A percentile compares a stretch with the other conserved stretches of the same genome.
Evolutionary conservation across 2,888 invertebrate species (phyloP).

Genomic region (Listrodromus nycthemerus): DNA sequence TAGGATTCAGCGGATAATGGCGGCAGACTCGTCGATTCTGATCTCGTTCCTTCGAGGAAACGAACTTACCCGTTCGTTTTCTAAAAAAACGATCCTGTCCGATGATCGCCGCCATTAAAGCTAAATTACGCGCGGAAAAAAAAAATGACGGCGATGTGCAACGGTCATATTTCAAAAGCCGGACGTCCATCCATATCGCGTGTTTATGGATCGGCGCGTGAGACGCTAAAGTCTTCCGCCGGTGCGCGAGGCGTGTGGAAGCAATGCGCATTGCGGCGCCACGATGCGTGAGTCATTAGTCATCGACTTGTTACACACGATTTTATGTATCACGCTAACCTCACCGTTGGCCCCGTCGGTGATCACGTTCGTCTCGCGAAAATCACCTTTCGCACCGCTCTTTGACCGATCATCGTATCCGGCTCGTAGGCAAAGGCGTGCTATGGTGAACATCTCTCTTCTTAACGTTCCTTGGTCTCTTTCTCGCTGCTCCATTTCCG

Average conservation of each 20-base stretch:
- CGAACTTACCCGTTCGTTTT: neutral
- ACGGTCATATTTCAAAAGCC: neutral
- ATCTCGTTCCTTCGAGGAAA: too few relatives aligned
- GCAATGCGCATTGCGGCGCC: constrained; percentile 44
- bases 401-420: constrained; percentile 66
- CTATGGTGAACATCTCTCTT: constrained; percentile 61
- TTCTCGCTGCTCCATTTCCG: constrained; percentile 44
- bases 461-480: constrained; percentile 46
- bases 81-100: neutral
- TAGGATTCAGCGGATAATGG: constrained; percentile 5
- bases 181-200: neutral
- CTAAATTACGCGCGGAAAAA: neutral
- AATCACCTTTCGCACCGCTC: constrained; percentile 42
- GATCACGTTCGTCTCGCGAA: constrained; percentile 45
- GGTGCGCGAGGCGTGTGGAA: neutral
- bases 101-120: neutral
- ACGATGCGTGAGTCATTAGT: constrained; percentile 55
- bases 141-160: neutral
- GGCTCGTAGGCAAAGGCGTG: constrained; percentile 40
- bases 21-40: constrained; percentile 23
- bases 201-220: constrained; percentile 16
- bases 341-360: neutral
- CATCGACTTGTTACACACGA: constrained; percentile 54
- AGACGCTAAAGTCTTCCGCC: neutral
- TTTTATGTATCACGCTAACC: constrained; percentile 15